Percentiles rank a stretch among this genome's conserved stretches.
phyloP scores from a whole-genome alignment of 23 tunicate genomes.

The Halocynthia aurantium region DNA sequence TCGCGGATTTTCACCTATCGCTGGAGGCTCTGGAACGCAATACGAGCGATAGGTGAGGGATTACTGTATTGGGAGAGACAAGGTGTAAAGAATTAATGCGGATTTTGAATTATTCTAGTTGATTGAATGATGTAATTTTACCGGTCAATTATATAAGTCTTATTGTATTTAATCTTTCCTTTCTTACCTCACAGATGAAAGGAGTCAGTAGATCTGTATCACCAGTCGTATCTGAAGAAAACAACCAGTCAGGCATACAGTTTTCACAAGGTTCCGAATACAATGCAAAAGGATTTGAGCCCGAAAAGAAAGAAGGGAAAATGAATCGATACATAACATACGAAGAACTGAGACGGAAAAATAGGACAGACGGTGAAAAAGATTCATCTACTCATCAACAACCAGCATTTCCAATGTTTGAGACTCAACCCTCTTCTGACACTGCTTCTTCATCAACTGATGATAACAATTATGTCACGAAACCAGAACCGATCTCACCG shows the following conservation, averaged over 20 bases:
- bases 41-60: too few relatives aligned
- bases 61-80: too few relatives aligned
- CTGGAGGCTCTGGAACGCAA: too few relatives aligned
- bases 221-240: neutral
- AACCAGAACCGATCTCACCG: neutral
- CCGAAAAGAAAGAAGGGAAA: neutral
- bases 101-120: too few relatives aligned
- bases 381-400: neutral
- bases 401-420: neutral
- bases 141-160: too few relatives aligned
- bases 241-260: neutral
- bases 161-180: too few relatives aligned
- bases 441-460: too few relatives aligned
- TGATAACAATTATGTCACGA: neutral
- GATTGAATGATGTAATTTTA: too few relatives aligned
- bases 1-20: too few relatives aligned
- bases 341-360: slow-evolving; percentile 14
- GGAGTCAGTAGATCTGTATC: neutral
- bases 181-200: too few relatives aligned
- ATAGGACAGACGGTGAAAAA: neutral
- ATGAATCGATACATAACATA: neutral
- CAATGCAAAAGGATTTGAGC: neutral
- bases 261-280: neutral
- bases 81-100: too few relatives aligned
- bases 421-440: neutral